Percentiles rank a stretch among this genome's conserved stretches.
These are phyloP conservation scores for Perca fluviatilis DNA, from an alignment of 2,113 vertebrate genomes.

Conservation along the genomic window DNA sequence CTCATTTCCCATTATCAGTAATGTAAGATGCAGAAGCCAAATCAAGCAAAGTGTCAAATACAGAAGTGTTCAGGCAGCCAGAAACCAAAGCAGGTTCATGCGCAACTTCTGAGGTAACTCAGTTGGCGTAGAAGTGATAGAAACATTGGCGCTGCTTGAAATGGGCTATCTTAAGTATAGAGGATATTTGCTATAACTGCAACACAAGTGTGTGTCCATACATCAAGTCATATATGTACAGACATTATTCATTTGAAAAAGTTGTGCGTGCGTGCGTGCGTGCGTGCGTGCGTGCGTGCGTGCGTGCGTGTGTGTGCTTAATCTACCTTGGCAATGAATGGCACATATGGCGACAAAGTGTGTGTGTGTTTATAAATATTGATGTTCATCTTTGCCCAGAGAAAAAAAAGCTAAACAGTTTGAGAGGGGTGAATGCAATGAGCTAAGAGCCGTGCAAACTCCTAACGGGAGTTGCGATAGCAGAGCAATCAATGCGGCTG, in stretches of 20 bases:
- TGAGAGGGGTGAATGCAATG: conserved; percentile 48
- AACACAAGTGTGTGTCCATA: too few species aligned
- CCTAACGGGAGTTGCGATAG: conserved; percentile 57
- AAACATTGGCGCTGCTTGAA: neutral
- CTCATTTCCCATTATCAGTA: neutral
- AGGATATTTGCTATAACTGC: too few species aligned
- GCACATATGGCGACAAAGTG: too few species aligned
- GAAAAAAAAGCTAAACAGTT: conserved; percentile 29
- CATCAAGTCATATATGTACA: too few species aligned
- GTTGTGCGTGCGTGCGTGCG: neutral
- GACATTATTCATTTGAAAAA: too few species aligned
- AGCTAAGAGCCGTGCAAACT: conserved; percentile 48
- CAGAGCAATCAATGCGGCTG: conserved; percentile 63
- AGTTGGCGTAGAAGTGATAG: neutral
- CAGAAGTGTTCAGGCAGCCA: conserved; percentile 7
- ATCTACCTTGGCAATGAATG: too few species aligned
- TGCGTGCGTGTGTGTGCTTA: too few species aligned
- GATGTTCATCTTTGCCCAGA: conserved; percentile 9
- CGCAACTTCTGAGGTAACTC: neutral
- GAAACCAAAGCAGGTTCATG: conserved; percentile 7
- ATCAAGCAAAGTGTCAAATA: neutral
- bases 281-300: neutral
- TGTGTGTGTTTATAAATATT: neutral
- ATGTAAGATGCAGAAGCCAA: neutral
- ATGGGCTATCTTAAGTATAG: too few species aligned